Base-by-base conservation (phyloP, 2,797 vertebrate genomes). In the Melanotaenia maccullochi region DNA sequence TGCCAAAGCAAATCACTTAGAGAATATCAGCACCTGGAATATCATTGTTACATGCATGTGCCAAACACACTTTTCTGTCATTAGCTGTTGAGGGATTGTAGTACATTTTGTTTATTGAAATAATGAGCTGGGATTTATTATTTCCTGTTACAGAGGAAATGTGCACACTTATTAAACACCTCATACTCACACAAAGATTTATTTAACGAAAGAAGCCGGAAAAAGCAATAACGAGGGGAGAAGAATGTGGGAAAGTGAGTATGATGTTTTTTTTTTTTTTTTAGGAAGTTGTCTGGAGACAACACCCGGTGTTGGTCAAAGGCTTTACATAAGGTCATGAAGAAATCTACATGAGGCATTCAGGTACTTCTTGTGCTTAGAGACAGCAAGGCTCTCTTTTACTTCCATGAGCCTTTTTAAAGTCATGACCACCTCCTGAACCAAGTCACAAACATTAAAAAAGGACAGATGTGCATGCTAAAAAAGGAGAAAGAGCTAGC, bases 51-150 rank as follows among this genome's bases (percentile, higher is more conserved):
- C 55, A 40, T 57, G 65, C 82, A 83, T 85, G 79, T 80, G 84
- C 90, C 90, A 92, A 93, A 90, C 91, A 93, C 89, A 89, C 87
- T 86, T 90, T 83, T 87, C 82, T 86, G 85, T 87, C 89, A 91
- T 93, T 90, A 91, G 63, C 82, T 72, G 81, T 76, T 82, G 84
- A 91, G 77, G 80, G 85, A 89, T 89, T 75, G 75, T 75, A 85
- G 90, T 87, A 90, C 86, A 84, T 79, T 86, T 87, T 92, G 91
- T 93, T 93, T 93, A 87, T 91, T 92, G 89, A 90, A 90, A 81
- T 75, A 87, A 81, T 76, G 81, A 82, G 72, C 78, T 74, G 33
- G 76, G 83, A 92, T 92, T 90, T 92, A 93, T 93, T 90, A 82
- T 91, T 93, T 93, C 88, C 91, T 91, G 68, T 75, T 28, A 8